Percentiles rank a stretch among this genome's conserved stretches.
Evolutionary conservation across 2,888 invertebrate genomes (phyloP).

Genomic region (Drosophila phalerata): DNA sequence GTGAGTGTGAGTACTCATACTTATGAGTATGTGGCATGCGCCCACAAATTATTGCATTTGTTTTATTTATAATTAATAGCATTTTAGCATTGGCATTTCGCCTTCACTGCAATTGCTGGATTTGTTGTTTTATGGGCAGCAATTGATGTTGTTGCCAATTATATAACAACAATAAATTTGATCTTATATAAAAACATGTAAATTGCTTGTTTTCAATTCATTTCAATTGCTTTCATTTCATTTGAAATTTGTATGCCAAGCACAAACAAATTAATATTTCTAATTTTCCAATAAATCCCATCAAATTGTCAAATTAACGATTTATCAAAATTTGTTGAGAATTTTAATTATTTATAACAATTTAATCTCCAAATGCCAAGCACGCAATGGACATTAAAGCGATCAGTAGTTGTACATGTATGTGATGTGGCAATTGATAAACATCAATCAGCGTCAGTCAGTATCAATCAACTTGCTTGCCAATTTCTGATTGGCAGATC

Average conservation of each 20-base stretch:
- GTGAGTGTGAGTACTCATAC: slow-evolving; percentile 24
- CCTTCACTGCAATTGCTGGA: slow-evolving; percentile 55
- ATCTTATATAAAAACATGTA: slow-evolving; percentile 24
- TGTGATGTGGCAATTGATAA: slow-evolving; percentile 11
- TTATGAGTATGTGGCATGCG: slow-evolving; percentile 32
- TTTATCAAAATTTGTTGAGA: slow-evolving; percentile 5
- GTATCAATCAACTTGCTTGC: slow-evolving; percentile 58
- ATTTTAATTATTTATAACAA: slow-evolving; percentile 15
- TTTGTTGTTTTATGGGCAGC: slow-evolving; percentile 60
- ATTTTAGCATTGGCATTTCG: slow-evolving; percentile 58
- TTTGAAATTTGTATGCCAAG: slow-evolving; percentile 8
- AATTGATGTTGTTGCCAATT: slow-evolving; percentile 37
- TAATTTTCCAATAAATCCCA: slow-evolving; percentile 13
- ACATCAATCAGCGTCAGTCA: slow-evolving; percentile 42
- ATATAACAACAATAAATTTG: slow-evolving; percentile 36
- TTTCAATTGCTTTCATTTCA: slow-evolving; percentile 12
- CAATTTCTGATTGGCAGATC: slow-evolving; percentile 40
- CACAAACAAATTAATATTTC: slow-evolving; percentile 9
- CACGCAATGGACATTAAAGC: slow-evolving; percentile 13
- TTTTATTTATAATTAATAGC: slow-evolving; percentile 69
- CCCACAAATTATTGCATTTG: slow-evolving; percentile 62
- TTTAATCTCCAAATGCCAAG: slow-evolving; percentile 1
- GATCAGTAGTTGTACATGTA: not conserved
- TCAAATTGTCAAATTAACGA: slow-evolving; percentile 32
- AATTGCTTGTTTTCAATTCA: slow-evolving; percentile 34